Conservation (phyloP, 2,113 vertebrate species). For the Chroicocephalus ridibundus region DNA sequence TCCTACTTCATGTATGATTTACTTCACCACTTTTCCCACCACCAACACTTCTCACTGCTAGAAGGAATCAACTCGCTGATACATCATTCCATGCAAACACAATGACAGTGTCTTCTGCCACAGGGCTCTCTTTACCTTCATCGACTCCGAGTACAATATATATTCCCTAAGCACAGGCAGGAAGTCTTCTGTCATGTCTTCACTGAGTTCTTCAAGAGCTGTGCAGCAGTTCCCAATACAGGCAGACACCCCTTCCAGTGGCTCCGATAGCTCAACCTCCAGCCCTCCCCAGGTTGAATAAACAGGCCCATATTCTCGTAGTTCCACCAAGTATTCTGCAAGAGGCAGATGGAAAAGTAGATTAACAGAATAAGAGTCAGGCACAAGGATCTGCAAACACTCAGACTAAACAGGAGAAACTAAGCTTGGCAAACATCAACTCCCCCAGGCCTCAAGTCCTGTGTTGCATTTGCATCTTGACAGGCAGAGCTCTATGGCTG, state of each 20-base stretch:
- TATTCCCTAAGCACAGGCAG: constrained; percentile 95
- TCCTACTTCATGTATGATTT: background rate
- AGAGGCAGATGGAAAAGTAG: background rate
- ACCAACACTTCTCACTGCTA: background rate
- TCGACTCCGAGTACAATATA: constrained; percentile 91
- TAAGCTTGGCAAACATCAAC: background rate
- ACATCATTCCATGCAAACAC: background rate
- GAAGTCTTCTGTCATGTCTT: constrained; percentile 93
- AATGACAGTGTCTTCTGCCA: background rate
- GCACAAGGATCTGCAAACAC: background rate
- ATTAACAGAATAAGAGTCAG: background rate
- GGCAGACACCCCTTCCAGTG: constrained; percentile 88
- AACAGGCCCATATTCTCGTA: constrained; percentile 90
- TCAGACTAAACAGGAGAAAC: background rate
- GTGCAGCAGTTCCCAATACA: constrained; percentile 85
- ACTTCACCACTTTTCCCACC: background rate
- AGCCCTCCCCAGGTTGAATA: constrained; percentile 89
- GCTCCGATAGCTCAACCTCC: constrained; percentile 85
- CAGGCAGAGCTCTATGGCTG: background rate
- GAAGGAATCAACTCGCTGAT: background rate
- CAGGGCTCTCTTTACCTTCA: constrained; percentile 85
- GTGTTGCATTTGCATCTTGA: background rate
- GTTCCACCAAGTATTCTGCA: constrained; percentile 91
- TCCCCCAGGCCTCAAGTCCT: background rate
- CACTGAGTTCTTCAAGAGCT: constrained; percentile 88